Base-by-base conservation (phyloP, 2,797 vertebrate genomes). In the Sebastes trivittatus region DNA sequence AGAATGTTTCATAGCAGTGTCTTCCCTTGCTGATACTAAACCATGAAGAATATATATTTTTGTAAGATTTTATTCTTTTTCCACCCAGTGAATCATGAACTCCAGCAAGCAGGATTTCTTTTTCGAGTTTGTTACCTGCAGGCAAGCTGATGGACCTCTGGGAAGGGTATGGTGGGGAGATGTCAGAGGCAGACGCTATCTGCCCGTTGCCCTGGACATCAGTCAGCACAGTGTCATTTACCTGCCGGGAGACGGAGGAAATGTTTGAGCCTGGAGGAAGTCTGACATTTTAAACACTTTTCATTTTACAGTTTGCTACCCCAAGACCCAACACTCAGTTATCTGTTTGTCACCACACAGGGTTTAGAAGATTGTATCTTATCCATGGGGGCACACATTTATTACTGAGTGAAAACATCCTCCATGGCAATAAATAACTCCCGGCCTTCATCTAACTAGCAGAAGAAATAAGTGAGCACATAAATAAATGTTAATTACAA, bases 81-180 rank as follows among this genome's bases (percentile, higher is more conserved):
- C 13, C 9, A 4, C 5, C 30, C 0, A 10, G 10, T 52, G 71
- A 58, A 59, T 27, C 23, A 22, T 9, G 11, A 60, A 20, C 22
- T 34, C 20, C 6, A 27, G 23, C 14, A 11, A 25, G 11, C 7
- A 56, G 22, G 4, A n/a, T 68, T 62, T 67, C 6, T 8, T 54
- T 14, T 8, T 42, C 30, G 49, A 2, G 4, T 75, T 49, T 29
- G 30, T 85, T 95, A 97, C 96, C 96, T 94, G 95, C 84, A 65
- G 95, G 89, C 32, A 97, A 42, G 76, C 87, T 95, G 85, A 96
- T 93, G 56, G 95, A 93, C 46, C 75, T 94, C 87, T 96, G 96
- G 5, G 95, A 96, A 0, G 96, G 95, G 42, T 92, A 94, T 0
- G 92, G 85, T 0, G 96, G 95, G 4, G 95, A 95, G 84, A 97